Evolutionary conservation across 1,140 invertebrate species (phyloP).

Genomic region (Saccostrea cuccullata): DNA sequence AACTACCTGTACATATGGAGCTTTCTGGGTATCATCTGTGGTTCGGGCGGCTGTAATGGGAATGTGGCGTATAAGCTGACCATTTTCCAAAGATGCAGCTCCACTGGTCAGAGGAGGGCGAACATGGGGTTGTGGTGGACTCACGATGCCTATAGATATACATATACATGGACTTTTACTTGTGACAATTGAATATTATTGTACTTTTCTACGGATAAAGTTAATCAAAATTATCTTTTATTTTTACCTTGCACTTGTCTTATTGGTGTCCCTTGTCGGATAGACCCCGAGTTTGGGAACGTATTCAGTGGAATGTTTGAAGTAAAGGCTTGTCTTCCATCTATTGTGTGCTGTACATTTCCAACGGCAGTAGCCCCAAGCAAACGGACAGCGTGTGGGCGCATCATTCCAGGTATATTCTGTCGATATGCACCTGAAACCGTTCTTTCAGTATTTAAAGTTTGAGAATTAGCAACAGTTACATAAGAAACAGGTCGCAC

Average conservation of each 20-base stretch:
- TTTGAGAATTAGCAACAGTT: background rate
- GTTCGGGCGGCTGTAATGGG: background rate
- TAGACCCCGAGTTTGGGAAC: background rate
- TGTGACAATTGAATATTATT: background rate
- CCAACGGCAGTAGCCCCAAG: conserved; percentile 5
- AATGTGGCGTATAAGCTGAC: background rate
- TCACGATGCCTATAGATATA: background rate
- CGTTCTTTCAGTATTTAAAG: background rate
- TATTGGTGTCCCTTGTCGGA: background rate
- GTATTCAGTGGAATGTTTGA: background rate
- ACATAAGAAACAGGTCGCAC: conserved; percentile 2
- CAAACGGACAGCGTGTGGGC: conserved; percentile 25
- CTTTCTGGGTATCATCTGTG: background rate
- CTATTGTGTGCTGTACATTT: conserved; percentile 7
- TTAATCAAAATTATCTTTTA: background rate
- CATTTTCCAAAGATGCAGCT: background rate
- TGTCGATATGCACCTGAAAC: background rate
- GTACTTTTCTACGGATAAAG: background rate
- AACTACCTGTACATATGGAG: conserved; percentile 4
- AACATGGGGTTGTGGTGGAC: conserved; percentile 2
- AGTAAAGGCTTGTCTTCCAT: background rate
- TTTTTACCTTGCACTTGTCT: background rate
- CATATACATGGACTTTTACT: background rate
- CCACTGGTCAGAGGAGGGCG: background rate
- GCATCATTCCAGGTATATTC: background rate